Base-by-base conservation (phyloP, 2,113 vertebrate species). In the Chlamydotis undulata region DNA sequence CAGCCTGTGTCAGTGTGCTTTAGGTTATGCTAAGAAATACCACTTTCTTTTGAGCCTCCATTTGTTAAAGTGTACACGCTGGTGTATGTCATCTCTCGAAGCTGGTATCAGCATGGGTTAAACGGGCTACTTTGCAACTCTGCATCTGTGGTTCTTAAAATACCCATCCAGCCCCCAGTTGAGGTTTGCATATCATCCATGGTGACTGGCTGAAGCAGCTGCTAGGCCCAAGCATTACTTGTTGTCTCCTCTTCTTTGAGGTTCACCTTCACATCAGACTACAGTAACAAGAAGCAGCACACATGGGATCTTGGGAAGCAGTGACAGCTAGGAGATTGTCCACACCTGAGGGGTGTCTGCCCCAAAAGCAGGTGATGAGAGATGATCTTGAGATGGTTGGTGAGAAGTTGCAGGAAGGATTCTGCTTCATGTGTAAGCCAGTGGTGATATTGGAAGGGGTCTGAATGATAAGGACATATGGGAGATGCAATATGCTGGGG, bases 161-260 rank as follows among this genome's bases (percentile, higher is more conserved):
- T 87, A 86, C 39, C 43, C 81, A 24, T 57, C 33, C 33, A 21
- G 59, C 83, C 43, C 47, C 3, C 2, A 50, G 0, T 0, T 73
- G 50, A 87, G 59, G 61, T 76, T 89, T 95, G 61, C 28, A 4
- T 92, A 15, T 91, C 81, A 89, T 33, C 75, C 53, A 6, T 26
- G 29, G 55, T 97, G 94, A 96, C 82, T 96, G 96, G 94, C 90
- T 94, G 93, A 83, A 96, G 89, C 96, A 97, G 94, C 95, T 97
- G 97, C 77, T 71, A 68, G 75, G 49, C 90, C 71, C 69, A 87
- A 69, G 73, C 39, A 29, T 79, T 83, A 49, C 50, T 81, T 52
- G 6, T 67, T 6, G 6, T 73, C 43, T 69, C 13, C 81, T 67
- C 81, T 68, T 84, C 22, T 65, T 57, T 50, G 74, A 92, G 74